Evolutionary conservation across 2,888 invertebrate species (phyloP).

Genomic region (Drosophila kuntzei): DNA sequence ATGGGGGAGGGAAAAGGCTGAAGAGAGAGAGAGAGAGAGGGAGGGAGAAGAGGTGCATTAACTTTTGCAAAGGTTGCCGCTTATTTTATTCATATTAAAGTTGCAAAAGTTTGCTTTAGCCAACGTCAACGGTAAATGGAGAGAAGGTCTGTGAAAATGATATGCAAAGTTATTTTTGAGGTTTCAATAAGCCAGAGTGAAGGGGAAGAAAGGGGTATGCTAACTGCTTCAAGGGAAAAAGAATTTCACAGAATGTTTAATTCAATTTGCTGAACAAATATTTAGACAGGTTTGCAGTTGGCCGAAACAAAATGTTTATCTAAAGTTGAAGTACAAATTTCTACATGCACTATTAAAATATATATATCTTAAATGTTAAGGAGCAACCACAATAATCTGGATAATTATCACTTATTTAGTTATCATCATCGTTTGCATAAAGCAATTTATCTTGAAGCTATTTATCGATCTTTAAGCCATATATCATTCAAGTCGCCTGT

Average conservation of each 20-base stretch:
- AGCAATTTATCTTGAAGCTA: neutral
- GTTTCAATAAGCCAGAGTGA: neutral
- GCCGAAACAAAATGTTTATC: neutral
- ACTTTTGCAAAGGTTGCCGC: slow-evolving; percentile 38
- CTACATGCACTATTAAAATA: neutral
- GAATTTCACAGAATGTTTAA: slow-evolving; percentile 39
- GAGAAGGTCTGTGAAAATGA: slow-evolving; percentile 26
- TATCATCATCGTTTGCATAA: slow-evolving; percentile 4
- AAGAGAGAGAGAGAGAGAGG: neutral
- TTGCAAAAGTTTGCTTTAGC: slow-evolving; percentile 47
- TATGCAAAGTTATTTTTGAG: slow-evolving; percentile 45
- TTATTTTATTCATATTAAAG: slow-evolving; percentile 46
- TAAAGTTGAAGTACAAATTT: neutral
- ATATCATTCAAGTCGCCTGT: slow-evolving; percentile 34
- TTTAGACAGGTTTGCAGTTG: slow-evolving; percentile 14
- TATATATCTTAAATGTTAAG: neutral
- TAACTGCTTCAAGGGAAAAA: slow-evolving; percentile 7
- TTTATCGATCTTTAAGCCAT: slow-evolving; percentile 24
- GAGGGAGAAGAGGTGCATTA: neutral
- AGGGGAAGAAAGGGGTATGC: neutral
- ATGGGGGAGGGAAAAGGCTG: neutral
- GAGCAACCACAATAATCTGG: neutral
- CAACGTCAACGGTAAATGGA: slow-evolving; percentile 14
- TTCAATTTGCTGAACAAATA: slow-evolving; percentile 55
- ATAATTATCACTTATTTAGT: neutral